These are phyloP conservation scores for Scaeva pyrastri DNA, from an alignment of 2,888 invertebrate genomes.

Conservation along the genomic window DNA sequence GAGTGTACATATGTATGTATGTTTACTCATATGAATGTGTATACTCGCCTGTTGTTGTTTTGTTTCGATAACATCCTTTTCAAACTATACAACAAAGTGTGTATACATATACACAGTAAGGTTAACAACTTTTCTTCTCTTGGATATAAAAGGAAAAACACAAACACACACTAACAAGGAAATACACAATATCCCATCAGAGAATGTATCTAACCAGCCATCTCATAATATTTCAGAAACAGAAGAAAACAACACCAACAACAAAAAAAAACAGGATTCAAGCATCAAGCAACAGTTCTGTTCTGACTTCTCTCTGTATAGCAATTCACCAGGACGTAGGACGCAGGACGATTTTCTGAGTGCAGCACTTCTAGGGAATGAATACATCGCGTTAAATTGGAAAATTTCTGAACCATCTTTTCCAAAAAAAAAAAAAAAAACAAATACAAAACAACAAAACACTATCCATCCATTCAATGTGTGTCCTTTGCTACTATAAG, in stretches of 20 bases:
- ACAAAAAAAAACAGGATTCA: neutral
- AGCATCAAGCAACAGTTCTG: constrained; percentile 63
- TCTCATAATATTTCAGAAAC: neutral
- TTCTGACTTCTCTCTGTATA: too few relatives aligned
- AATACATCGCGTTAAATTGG: constrained; percentile 71
- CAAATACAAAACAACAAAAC: constrained; percentile 3
- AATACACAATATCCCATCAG: neutral
- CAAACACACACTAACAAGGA: constrained; percentile 20
- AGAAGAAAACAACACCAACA: too few relatives aligned
- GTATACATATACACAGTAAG: constrained; percentile 19
- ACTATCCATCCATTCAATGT: constrained; percentile 15
- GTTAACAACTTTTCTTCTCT: constrained; percentile 66
- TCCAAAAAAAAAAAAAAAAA: neutral
- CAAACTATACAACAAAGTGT: constrained; percentile 34
- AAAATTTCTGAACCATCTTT: constrained; percentile 47
- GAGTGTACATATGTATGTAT: too few relatives aligned
- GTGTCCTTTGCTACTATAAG: constrained; percentile 32
- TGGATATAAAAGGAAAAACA: neutral
- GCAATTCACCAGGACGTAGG: too few relatives aligned
- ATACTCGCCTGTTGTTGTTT: constrained; percentile 41
- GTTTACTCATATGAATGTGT: too few relatives aligned
- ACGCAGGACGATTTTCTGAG: constrained; percentile 36
- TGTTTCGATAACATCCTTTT: constrained; percentile 57
- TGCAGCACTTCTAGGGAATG: constrained; percentile 40
- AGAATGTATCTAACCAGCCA: neutral